A percentile compares a stretch with the other conserved stretches of the same genome.
Evolutionary conservation across 2,113 vertebrate genomes (phyloP).

Genomic region (Amphilophus citrinellus): DNA sequence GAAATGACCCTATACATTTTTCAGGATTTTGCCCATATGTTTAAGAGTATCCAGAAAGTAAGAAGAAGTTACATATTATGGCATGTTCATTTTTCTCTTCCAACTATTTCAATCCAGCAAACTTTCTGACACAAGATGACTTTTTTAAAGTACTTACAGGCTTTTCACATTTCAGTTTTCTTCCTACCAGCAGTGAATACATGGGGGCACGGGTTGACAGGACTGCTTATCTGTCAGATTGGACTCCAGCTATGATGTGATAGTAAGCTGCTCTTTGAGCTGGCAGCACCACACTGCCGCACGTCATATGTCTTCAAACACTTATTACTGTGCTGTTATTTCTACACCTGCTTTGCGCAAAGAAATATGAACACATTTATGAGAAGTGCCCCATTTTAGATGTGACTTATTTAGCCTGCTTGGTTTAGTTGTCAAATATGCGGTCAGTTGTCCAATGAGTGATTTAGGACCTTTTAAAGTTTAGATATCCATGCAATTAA

Average conservation of each 20-base stretch:
- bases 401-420: not conserved
- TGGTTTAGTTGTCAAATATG: not conserved
- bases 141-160: not conserved
- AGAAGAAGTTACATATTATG: not conserved
- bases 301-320: not conserved
- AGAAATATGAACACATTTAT: not conserved
- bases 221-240: not conserved
- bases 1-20: not conserved
- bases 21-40: fast-evolving
- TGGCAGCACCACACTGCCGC: not conserved
- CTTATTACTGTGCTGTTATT: conserved; percentile 1
- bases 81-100: not conserved
- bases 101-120: not conserved
- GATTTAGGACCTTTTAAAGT: no score
- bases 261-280: conserved; percentile 11
- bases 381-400: not conserved
- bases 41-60: not conserved
- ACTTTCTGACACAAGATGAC: not conserved
- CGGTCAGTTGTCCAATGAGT: not conserved
- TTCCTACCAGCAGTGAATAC: not conserved
- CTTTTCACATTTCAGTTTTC: not conserved
- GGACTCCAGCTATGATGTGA: not conserved
- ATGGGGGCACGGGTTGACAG: not conserved
- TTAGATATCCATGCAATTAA: no score
- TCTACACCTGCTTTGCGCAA: not conserved